Evolutionary conservation across 2,888 invertebrate genomes (phyloP), one percentile per base, ranked within the genome.

Genomic region (Philereme vetulata): DNA sequence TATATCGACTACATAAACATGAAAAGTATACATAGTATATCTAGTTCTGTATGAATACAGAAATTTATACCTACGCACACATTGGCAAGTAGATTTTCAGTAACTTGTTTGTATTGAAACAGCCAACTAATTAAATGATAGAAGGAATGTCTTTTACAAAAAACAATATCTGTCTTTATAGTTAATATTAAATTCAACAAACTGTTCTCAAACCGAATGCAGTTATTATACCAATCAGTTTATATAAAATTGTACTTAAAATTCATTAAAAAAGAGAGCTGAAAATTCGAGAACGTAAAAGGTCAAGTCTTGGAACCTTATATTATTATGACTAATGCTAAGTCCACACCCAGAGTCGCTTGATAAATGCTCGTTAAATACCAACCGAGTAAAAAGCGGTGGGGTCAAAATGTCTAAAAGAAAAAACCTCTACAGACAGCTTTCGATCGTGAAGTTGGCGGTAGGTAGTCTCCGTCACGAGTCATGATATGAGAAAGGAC

Each of bases 211-310:
- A 35, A n/a, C 44, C 44, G 46, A 49, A 44, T 1, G 2, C 1
- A 21, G 21, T 45, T n/a, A 7, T 45, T 35, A 57, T 21, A 62
- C 62, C 57, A 62, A 58, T 58, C 34, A 50, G 40, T 48, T 57
- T 7, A 33, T 46, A 32, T 45, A 6, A 43, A 55, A 34, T 55
- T 57, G 50, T 57, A 54, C 46, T 57, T 58, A 45, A 62, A 57
- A 58, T 58, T 62, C 58, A 62, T 55, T 56, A 61, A 53, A 56
- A 60, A 62, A 68, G 68, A 68, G 66, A 66, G 68, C 66, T 60
- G 46, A 58, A 60, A 66, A 65, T 64, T 66, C 60, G 63, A 63
- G 52, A 66, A 63, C 58, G 49, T 58, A 61, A 60, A 56, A 64
- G 66, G 57, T 63, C 55, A 55, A 50, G 40, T 48, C 9, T 38